phyloP scores from a whole-genome alignment of 37 sponge, comb jelly and placozoan species.

The Hexactinellida sp. region DNA sequence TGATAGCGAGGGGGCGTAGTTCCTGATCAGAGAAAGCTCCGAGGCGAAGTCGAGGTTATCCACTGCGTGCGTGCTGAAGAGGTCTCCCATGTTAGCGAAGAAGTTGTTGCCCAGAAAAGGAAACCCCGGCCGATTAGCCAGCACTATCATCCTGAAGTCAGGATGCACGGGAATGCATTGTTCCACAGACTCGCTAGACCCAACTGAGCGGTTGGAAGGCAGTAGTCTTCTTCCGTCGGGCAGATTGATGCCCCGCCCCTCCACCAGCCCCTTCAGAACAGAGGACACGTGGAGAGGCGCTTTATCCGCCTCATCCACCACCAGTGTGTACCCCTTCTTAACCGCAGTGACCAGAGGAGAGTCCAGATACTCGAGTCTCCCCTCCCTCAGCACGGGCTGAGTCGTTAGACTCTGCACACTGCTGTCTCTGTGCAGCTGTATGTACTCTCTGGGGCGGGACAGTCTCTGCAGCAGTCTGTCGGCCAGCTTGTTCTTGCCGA shows the following conservation, averaged over 20 bases:
- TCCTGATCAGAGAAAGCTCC: conserved; percentile 64
- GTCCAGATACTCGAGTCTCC: conserved; percentile 56
- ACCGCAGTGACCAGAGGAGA: conserved; percentile 77
- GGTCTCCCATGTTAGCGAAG: conserved; percentile 79
- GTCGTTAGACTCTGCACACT: conserved; percentile 75
- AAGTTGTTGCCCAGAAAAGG: conserved; percentile 94
- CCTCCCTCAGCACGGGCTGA: conserved; percentile 62
- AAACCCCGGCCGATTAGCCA: conserved; percentile 89
- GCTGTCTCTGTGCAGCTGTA: conserved; percentile 80
- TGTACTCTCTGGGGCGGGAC: conserved; percentile 67
- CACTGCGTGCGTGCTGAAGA: conserved; percentile 80
- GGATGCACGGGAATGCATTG: conserved; percentile 45
- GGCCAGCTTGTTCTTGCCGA: conserved; percentile 88
- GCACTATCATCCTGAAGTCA: conserved; percentile 74
- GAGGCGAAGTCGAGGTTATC: conserved; percentile 79
- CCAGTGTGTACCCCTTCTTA: conserved; percentile 52
- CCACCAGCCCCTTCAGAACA: conserved; percentile 64
- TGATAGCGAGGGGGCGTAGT: conserved; percentile 60
- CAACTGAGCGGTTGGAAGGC: conserved; percentile 22
- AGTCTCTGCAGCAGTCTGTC: conserved; percentile 67
- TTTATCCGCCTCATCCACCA: conserved; percentile 90
- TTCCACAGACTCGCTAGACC: not conserved
- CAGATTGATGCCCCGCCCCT: conserved; percentile 59
- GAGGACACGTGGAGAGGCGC: conserved; percentile 84
- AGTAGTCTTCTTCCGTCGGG: conserved; percentile 76